These are phyloP conservation scores for Pristionchus exspectatus DNA, from an alignment of 2,888 invertebrate species.

Conservation along the genomic window DNA sequence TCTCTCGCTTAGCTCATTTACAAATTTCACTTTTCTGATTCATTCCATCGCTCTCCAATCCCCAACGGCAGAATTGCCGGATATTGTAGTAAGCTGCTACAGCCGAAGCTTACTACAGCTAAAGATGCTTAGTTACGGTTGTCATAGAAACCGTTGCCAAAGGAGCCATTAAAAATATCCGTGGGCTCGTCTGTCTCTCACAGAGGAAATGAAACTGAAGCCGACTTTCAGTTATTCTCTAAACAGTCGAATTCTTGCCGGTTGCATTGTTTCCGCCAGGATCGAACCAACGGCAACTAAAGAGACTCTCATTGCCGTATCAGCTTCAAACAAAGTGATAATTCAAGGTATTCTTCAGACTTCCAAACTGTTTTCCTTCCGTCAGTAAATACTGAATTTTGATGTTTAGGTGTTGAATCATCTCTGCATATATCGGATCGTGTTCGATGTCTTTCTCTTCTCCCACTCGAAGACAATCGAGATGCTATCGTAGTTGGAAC, in stretches of 20 bases:
- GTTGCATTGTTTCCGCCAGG: slow-evolving; percentile 59
- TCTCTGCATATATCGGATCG: slow-evolving; percentile 65
- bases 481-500: slow-evolving; percentile 68
- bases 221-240: slow-evolving; percentile 59
- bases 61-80: no score
- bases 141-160: slow-evolving; percentile 13
- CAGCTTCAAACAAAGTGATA: slow-evolving; percentile 71
- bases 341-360: slow-evolving; percentile 58
- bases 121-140: background rate
- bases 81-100: no score
- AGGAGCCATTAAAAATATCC: slow-evolving; percentile 54
- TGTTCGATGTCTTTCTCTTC: slow-evolving; percentile 63
- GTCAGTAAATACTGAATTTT: background rate
- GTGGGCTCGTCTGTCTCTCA: background rate
- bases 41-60: no score
- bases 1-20: no score
- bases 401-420: slow-evolving; percentile 62
- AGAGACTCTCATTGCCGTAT: slow-evolving; percentile 67
- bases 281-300: slow-evolving; percentile 60
- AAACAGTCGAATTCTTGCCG: slow-evolving; percentile 57
- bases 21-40: no score
- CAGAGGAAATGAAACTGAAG: slow-evolving; percentile 42
- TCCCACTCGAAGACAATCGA: slow-evolving; percentile 61
- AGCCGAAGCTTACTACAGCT: no score
- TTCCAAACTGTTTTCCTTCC: no score